Conservation (phyloP, 2,888 invertebrate species). For the Cremastobaeus sp. region DNA sequence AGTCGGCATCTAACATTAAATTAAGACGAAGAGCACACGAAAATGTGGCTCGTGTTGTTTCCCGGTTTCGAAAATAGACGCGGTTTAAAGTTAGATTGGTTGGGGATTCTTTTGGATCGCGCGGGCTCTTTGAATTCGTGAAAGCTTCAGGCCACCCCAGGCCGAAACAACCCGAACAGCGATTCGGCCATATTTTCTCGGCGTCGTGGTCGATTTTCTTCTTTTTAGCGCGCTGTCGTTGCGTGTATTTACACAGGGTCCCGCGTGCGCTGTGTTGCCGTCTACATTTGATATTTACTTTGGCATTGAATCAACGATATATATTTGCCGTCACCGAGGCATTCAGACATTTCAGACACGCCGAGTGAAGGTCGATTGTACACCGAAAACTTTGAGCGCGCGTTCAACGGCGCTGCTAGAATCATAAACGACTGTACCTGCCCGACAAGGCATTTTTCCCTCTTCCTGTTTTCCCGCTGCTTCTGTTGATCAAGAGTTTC, state of each 20-base stretch:
- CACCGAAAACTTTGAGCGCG: constrained; percentile 19
- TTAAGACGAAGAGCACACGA: constrained; percentile 13
- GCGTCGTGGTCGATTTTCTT: constrained; percentile 4
- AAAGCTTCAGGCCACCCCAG: constrained; percentile 2
- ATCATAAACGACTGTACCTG: constrained; percentile 4
- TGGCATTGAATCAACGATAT: constrained; percentile 54
- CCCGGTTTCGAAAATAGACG: constrained; percentile 20
- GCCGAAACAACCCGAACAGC: neutral
- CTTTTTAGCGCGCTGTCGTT: constrained; percentile 12
- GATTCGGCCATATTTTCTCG: neutral
- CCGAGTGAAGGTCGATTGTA: constrained; percentile 42
- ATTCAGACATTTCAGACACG: constrained; percentile 46
- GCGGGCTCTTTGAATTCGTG: constrained; percentile 4
- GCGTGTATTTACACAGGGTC: constrained; percentile 33
- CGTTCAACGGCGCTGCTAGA: neutral
- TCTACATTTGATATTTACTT: constrained; percentile 45
- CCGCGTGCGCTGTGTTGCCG: constrained; percentile 25
- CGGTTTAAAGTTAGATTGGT: constrained; percentile 26
- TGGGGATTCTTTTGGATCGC: neutral
- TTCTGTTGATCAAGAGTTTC: constrained; percentile 4
- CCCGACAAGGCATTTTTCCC: neutral
- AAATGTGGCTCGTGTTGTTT: constrained; percentile 1
- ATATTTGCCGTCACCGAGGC: constrained; percentile 47
- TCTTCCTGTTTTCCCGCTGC: neutral
- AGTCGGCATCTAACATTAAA: too few relatives aligned